Evolutionary conservation across 1,140 invertebrate species (phyloP), one percentile per base, ranked within the genome.

Genomic region (Helicoverpa zea): DNA sequence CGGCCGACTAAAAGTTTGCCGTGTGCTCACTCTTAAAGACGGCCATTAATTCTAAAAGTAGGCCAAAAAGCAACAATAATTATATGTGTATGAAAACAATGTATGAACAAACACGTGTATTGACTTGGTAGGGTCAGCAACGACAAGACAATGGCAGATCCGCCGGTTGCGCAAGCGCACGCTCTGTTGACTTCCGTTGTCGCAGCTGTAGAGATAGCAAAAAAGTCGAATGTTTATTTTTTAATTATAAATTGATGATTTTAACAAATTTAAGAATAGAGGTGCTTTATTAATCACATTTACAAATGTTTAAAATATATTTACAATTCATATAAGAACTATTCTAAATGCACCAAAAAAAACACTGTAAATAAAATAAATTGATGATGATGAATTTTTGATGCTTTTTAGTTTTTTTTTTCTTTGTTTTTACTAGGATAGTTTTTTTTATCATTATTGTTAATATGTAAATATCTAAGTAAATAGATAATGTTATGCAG

Each of bases 131-230:
- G 76, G 82, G 87, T 88, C 84, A 79, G 86, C 83, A 84, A 51
- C 72, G 51, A 56, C 70, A 64, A 89, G 79, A 92, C 89, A 92
- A 92, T 88, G 86, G 84, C 83, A 70, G 83, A 89, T 84, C 85
- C 81, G 82, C 16, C 81, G 68, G 76, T 92, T 91, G 88, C 88
- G 89, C 82, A 90, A 92, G 83, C 74, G 74, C 82, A 88, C 88
- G 89, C 89, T 86, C 83, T 80, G 87, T 66, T 89, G 86, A 89
- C 91, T 91, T 92, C 91, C 90, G 91, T 83, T 90, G 88, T 88
- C 88, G 59, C 66, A 14, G 23, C 54, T n/a, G 84, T 87, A 91
- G 74, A 2, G 88, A 78, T 13, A 70, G 86, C 83, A 89, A 80
- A 70, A 84, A 79, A 84, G 11, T 11, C 2, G 13, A 16, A 54